These are phyloP conservation scores for Scylla paramamosain DNA, from an alignment of 1,140 invertebrate species.

Conservation along the genomic window DNA sequence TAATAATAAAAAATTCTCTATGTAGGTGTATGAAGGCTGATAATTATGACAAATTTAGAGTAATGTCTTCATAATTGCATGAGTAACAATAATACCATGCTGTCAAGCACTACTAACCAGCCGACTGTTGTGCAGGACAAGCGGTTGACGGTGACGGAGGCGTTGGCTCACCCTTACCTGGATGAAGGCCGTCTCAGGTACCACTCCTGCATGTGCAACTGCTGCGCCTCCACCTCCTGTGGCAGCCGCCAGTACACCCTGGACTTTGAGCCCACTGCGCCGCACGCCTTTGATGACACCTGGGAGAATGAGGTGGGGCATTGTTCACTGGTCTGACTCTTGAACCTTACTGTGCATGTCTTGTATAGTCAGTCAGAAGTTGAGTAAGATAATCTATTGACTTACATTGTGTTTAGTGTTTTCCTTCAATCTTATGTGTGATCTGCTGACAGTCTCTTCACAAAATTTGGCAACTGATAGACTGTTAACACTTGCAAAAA, in stretches of 20 bases:
- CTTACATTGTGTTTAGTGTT: no score
- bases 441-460: no score
- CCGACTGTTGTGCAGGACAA: constrained; percentile 86
- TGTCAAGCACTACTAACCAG: no score
- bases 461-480: no score
- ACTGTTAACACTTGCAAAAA: no score
- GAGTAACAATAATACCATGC: no score
- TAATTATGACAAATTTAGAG: neutral
- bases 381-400: no score
- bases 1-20: neutral
- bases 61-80: no score
- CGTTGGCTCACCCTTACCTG: constrained; percentile 96
- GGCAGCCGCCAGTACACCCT: constrained; percentile 91
- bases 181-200: constrained; percentile 98
- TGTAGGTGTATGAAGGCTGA: neutral
- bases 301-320: constrained; percentile 93
- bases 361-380: no score
- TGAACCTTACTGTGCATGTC: no score
- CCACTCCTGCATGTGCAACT: constrained; percentile 99
- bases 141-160: constrained; percentile 95
- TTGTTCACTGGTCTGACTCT: neutral
- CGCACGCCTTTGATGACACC: constrained; percentile 93
- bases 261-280: constrained; percentile 95
- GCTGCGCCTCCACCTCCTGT: constrained; percentile 89
- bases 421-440: no score